Percentiles rank a stretch among this genome's conserved stretches.
Evolutionary conservation across 2,797 vertebrate genomes (phyloP).

Genomic region (Paratrypauchen microcephalus): DNA sequence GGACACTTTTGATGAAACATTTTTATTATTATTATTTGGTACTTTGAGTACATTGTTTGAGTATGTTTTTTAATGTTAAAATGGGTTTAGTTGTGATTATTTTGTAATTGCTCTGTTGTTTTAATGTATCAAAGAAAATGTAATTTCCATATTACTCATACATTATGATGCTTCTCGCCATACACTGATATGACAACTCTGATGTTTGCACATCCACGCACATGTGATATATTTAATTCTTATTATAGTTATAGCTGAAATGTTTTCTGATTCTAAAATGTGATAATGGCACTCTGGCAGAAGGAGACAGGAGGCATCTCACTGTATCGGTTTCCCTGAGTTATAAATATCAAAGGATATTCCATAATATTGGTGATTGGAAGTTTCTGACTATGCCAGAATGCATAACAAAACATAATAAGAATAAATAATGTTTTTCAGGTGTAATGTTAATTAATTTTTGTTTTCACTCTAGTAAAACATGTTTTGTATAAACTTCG

Average conservation of each 20-base stretch:
- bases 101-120: not conserved
- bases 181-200: not conserved
- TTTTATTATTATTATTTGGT: not conserved
- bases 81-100: not conserved
- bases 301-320: too few species aligned
- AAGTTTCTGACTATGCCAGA: not conserved
- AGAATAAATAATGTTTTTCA: not conserved
- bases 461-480: not conserved
- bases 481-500: slow-evolving; percentile 42
- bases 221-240: too few species aligned
- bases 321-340: too few species aligned
- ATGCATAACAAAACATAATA: not conserved
- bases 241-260: too few species aligned
- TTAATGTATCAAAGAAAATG: not conserved
- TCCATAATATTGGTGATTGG: not conserved
- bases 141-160: not conserved
- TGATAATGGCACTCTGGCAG: too few species aligned
- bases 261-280: too few species aligned
- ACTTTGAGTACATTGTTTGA: not conserved
- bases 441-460: not conserved
- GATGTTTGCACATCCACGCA: too few species aligned
- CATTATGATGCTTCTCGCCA: not conserved
- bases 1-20: not conserved
- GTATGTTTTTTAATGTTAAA: not conserved
- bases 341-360: too few species aligned